Base-by-base conservation (phyloP, 2,113 vertebrate species). In the Albula goreensis region DNA sequence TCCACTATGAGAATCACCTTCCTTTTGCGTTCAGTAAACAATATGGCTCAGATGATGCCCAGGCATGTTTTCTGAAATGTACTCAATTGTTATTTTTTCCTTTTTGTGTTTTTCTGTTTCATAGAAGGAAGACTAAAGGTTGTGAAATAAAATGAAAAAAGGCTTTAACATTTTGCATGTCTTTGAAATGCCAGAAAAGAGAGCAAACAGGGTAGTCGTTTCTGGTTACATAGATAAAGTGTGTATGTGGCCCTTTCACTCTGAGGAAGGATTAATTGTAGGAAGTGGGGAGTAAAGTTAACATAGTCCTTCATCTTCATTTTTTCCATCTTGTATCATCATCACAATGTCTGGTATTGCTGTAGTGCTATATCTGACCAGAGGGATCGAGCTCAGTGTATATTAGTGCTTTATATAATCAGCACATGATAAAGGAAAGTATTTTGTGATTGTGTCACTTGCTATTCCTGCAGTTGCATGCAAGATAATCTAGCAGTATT, bases 131-230 rank as follows among this genome's bases (percentile, higher is more conserved):
- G 93, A 95, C 94, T 93, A 94, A 95, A 92, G 93, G 91, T 92
- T 84, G 90, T 70, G 90, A 93, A 94, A 93, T 90, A 90, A 93
- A 92, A 91, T 92, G 88, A 90, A 93, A 93, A 83, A 85, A 85
- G 77, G 17, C 70, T 74, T 74, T 31, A 74, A 93, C 93, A 91
- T 95, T 94, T 92, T 91, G 92, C 92, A 92, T 74, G 94, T 94
- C 94, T 95, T 95, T 95, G 93, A 95, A 94, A 95, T 92, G 93
- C 93, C 93, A 95, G 91, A 92, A 93, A 92, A 92, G 91, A 9
- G 91, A 93, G 93, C 89, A 94, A 91, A 95, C 93, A 95, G 94
- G 94, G 85, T 91, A 93, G 90, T 89, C 90, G 91, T 92, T 94
- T 95, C 92, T 87, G 91, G 91, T 95, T 95, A 93, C 93, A 74